A percentile compares a stretch with the other conserved stretches of the same genome.
These are phyloP conservation scores for Synanthedon andrenaeformis DNA, from an alignment of 2,888 invertebrate genomes.

Conservation along the genomic window DNA sequence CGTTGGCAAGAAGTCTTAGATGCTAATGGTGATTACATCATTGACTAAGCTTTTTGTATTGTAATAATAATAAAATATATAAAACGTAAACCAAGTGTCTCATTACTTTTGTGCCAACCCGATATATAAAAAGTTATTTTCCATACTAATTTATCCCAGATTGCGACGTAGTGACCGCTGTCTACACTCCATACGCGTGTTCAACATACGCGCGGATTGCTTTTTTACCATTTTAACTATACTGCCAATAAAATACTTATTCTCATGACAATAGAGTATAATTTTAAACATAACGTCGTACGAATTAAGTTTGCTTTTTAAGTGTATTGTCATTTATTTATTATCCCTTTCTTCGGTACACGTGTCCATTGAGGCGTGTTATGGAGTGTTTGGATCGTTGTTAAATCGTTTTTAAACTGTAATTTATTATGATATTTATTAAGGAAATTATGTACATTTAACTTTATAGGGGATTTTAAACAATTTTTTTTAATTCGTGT, in stretches of 20 bases:
- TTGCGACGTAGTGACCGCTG: conserved; percentile 22
- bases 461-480: too few species aligned
- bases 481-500: too few species aligned
- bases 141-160: conserved; percentile 15
- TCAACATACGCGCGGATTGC: conserved; percentile 11
- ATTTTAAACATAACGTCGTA: not conserved
- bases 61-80: too few species aligned
- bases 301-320: not conserved
- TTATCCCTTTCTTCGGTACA: conserved; percentile 7
- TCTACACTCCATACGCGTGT: conserved; percentile 20
- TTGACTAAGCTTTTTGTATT: too few species aligned
- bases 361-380: conserved; percentile 16
- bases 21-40: too few species aligned
- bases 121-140: conserved; percentile 10
- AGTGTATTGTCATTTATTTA: conserved; percentile 1
- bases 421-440: conserved; percentile 12
- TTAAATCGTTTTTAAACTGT: conserved; percentile 14
- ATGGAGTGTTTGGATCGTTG: conserved; percentile 17
- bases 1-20: too few species aligned
- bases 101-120: too few species aligned
- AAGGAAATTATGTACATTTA: not conserved
- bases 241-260: not conserved
- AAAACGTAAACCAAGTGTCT: too few species aligned
- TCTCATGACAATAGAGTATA: not conserved
- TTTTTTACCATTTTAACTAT: not conserved